Evolutionary conservation across 2,113 vertebrate species (phyloP).

Genomic region (Propithecus coquereli): DNA sequence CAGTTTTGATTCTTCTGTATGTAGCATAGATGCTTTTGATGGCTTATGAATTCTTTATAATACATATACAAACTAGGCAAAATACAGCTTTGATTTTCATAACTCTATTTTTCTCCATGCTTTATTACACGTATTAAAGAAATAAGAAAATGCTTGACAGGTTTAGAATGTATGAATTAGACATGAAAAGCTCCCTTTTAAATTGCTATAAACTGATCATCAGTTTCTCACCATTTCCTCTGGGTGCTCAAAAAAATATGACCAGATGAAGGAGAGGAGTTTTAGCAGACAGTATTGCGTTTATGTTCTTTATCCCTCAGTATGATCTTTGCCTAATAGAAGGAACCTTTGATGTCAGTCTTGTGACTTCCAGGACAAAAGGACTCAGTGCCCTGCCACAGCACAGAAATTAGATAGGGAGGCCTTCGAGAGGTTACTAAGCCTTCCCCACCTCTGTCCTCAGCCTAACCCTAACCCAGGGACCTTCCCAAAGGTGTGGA

Average conservation of each 20-base stretch:
- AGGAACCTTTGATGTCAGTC: not conserved
- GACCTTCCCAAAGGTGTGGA: not conserved
- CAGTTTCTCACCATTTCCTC: slow-evolving; percentile 49
- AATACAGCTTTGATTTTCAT: slow-evolving; percentile 55
- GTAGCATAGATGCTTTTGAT: slow-evolving; percentile 11
- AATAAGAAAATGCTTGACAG: slow-evolving; percentile 43
- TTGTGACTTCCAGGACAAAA: not conserved
- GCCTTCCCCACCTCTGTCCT: not conserved
- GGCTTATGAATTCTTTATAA: slow-evolving; percentile 54
- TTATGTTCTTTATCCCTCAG: slow-evolving; percentile 4
- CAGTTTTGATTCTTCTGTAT: slow-evolving; percentile 57
- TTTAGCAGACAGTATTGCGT: slow-evolving; percentile 55
- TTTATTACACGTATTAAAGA: slow-evolving; percentile 52
- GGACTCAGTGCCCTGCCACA: not conserved
- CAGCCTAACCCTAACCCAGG: not conserved
- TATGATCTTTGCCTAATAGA: not conserved
- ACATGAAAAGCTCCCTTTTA: slow-evolving; percentile 27
- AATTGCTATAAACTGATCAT: slow-evolving; percentile 26
- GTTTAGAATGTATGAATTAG: not conserved
- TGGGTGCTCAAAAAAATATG: slow-evolving; percentile 11
- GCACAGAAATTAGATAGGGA: not conserved
- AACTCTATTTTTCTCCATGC: slow-evolving; percentile 34
- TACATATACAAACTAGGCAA: slow-evolving; percentile 60
- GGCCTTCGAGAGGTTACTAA: not conserved
- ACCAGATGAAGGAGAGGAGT: not conserved